Conservation (phyloP, 2,797 vertebrate genomes). For the Numenius phaeopus region DNA sequence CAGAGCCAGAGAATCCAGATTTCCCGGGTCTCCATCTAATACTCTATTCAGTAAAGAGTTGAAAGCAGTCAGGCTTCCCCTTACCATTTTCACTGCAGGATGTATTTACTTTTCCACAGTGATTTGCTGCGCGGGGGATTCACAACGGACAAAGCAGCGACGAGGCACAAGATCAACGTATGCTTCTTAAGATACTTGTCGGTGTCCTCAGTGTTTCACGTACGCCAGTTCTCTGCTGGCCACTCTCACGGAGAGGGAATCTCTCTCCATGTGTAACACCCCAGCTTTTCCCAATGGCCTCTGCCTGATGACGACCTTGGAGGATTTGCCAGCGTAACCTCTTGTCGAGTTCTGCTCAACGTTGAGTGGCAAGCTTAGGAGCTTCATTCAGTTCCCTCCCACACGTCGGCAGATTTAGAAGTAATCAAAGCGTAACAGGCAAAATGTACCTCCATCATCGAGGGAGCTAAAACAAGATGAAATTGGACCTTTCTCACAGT, state of each 20-base stretch:
- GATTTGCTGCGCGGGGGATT: not conserved
- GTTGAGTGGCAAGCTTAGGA: not conserved
- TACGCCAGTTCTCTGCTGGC: not conserved
- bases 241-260: not conserved
- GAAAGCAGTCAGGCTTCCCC: not conserved
- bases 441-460: not conserved
- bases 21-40: not conserved
- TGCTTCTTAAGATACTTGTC: not conserved
- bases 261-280: not conserved
- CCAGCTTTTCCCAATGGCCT: not conserved
- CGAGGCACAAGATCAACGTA: not conserved
- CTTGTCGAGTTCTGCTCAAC: not conserved
- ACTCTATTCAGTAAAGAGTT: not conserved
- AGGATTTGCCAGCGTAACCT: not conserved
- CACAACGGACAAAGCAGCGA: not conserved
- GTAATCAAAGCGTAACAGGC: not conserved
- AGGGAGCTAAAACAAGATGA: not conserved
- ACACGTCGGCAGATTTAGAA: not conserved
- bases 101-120: not conserved
- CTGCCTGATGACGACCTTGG: not conserved
- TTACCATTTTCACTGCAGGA: not conserved
- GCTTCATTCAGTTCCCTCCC: slow-evolving; percentile 8
- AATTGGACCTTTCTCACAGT: not conserved
- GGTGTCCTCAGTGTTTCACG: not conserved
- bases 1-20: not conserved